Conservation (phyloP, 2,888 invertebrate genomes). For the Dryococelus australis region DNA sequence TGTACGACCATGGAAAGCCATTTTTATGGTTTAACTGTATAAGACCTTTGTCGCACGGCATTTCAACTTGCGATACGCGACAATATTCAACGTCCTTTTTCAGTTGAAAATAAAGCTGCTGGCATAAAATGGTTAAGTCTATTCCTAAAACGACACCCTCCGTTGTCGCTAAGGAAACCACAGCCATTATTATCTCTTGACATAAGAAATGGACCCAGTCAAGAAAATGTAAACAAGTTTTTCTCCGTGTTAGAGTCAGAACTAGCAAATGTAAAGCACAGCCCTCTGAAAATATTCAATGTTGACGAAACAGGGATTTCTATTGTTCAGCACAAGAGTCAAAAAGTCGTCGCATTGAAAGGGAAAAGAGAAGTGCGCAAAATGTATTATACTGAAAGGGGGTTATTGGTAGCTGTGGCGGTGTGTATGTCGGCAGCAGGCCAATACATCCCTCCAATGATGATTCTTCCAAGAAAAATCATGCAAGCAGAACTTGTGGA, state of each 20-base stretch:
- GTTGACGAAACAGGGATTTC: neutral
- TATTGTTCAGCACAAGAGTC: too few relatives aligned
- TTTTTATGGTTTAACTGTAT: neutral
- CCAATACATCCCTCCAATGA: too few relatives aligned
- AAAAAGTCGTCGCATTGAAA: neutral
- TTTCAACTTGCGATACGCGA: conserved; percentile 9
- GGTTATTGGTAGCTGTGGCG: too few relatives aligned
- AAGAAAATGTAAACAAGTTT: too few relatives aligned
- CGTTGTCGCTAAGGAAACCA: neutral
- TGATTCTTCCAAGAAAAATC: too few relatives aligned
- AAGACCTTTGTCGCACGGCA: neutral
- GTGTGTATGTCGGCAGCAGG: too few relatives aligned
- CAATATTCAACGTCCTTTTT: too few relatives aligned
- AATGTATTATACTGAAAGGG: too few relatives aligned
- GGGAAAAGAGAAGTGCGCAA: too few relatives aligned
- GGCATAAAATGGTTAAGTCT: neutral
- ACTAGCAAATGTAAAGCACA: neutral
- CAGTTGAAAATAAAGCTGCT: neutral
- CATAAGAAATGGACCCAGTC: neutral
- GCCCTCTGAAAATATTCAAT: neutral
- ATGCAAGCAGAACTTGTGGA: too few relatives aligned
- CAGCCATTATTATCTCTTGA: neutral
- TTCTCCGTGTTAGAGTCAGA: neutral
- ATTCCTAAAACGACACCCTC: neutral
- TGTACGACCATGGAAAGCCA: too few relatives aligned